A percentile compares a stretch with the other conserved stretches of the same genome.
These are phyloP conservation scores for Drosophila colorata DNA, from an alignment of 2,888 invertebrate species.

Conservation along the genomic window DNA sequence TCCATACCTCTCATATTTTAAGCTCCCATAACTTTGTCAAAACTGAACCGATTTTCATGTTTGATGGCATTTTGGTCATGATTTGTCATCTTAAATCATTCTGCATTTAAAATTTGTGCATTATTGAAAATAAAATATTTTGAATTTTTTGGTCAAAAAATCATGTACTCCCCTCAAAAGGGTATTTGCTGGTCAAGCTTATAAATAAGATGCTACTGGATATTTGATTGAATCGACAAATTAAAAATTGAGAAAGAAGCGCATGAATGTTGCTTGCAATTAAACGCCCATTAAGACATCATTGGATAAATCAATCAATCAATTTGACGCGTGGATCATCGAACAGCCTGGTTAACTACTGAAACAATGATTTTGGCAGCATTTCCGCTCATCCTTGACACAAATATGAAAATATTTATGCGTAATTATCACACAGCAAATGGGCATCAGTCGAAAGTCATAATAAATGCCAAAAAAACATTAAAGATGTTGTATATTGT, in stretches of 20 bases:
- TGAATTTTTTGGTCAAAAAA: no score
- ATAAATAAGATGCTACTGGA: neutral
- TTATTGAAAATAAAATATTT: no score
- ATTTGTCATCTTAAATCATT: no score
- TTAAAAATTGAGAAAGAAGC: conserved; percentile 27
- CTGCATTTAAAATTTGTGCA: no score
- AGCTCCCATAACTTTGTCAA: no score
- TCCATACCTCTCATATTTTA: no score
- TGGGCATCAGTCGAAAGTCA: conserved; percentile 38
- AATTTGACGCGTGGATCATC: conserved; percentile 22
- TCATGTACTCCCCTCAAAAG: no score
- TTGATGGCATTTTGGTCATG: no score
- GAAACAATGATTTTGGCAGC: conserved; percentile 43
- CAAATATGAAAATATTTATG: conserved; percentile 57
- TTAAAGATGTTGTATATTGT: conserved; percentile 8
- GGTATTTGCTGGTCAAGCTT: neutral
- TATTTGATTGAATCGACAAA: conserved; percentile 3
- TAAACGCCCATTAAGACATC: conserved; percentile 53
- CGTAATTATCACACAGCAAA: conserved; percentile 63
- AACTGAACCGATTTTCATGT: no score
- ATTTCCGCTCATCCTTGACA: conserved; percentile 76
- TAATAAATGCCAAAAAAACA: conserved; percentile 19
- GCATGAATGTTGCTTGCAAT: conserved; percentile 28
- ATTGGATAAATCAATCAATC: conserved; percentile 61
- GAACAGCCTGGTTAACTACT: conserved; percentile 36